phyloP scores from a whole-genome alignment of 2,797 vertebrate genomes.

The Enteromius radiatus region DNA sequence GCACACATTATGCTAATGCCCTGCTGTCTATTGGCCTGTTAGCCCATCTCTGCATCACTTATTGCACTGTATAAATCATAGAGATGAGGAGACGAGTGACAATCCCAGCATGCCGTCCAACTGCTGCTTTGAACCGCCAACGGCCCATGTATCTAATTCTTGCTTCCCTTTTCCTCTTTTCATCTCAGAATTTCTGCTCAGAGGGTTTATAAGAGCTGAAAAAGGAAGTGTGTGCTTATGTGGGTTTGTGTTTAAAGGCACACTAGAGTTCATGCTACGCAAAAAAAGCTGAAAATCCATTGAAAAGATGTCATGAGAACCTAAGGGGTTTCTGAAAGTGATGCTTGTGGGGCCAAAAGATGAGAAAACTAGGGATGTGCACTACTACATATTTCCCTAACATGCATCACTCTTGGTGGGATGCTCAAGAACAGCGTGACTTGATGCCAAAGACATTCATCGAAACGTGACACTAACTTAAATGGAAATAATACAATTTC shows the following conservation, averaged over 20 bases:
- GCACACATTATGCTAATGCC: constrained; percentile 63
- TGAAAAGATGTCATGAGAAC: neutral
- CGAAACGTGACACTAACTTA: neutral
- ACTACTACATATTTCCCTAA: neutral
- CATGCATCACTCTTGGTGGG: neutral
- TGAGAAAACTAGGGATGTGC: neutral
- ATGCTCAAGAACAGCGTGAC: neutral
- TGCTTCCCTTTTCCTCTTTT: constrained; percentile 44
- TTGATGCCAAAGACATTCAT: neutral
- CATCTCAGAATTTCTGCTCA: constrained; percentile 7
- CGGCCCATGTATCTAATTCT: constrained; percentile 23
- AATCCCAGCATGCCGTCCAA: constrained; percentile 50
- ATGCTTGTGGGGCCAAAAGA: neutral
- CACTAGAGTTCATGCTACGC: neutral
- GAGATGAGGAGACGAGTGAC: constrained; percentile 48
- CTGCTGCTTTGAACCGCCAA: constrained; percentile 49
- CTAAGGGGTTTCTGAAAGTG: neutral
- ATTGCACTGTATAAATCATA: constrained; percentile 64
- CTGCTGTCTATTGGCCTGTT: constrained; percentile 63
- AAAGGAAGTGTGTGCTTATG: constrained; percentile 19
- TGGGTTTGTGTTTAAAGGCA: constrained; percentile 10
- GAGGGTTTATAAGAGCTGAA: constrained; percentile 10
- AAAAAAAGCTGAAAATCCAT: neutral
- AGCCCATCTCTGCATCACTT: constrained; percentile 60
- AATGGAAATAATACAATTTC: neutral